Evolutionary conservation across 30 jellyfish, hydroid and myxozoan genomes (phyloP), one percentile per base, ranked within the genome.

Genomic region (Cassiopea xamachana): DNA sequence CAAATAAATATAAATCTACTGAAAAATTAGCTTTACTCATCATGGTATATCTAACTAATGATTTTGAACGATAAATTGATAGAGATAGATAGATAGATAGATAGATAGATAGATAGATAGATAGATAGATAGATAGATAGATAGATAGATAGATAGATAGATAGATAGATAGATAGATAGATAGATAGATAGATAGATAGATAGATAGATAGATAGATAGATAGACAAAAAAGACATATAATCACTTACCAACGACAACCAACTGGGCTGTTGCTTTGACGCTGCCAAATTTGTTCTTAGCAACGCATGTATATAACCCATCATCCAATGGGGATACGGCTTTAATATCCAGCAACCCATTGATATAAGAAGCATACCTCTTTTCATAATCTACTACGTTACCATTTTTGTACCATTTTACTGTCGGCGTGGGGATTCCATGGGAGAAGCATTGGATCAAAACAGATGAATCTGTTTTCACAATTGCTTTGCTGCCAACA

Each of bases 371-470:
- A 55, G 50, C 73, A 39, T 87, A 86, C 10, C 87, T 86, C 13
- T 60, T 68, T 1, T 60, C 94, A 13, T 72, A 67, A 39, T 87
- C 92, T 1, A 93, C 80, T 7, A 86, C 73, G 49, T 70, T 18
- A 15, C 93, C 91, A 48, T 93, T 85, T 50, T 69, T 80, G 80
- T 87, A 87, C 98, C 98, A 93, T n/a, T 82, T 93, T 62, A 93
- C 88, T 71, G 2, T 82, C 15, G 98, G 94, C 80, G 60, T 74
- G 1, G 98, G 98, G 58, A 49, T 76, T 14, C 96, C 98, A 71
- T 89, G 92, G 16, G 94, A 73, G 61, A 93, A 82, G 68, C 93
- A 90, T 50, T 78, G 93, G 46, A 84, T 45, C 4, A 81, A 80
- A 1, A 90, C 83, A 60, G 76, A 60, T 19, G 92, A 46, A 46